Percentiles rank a stretch among this genome's conserved stretches.
Conservation (phyloP, 1,140 invertebrate genomes). For the Neodiprion lecontei region DNA sequence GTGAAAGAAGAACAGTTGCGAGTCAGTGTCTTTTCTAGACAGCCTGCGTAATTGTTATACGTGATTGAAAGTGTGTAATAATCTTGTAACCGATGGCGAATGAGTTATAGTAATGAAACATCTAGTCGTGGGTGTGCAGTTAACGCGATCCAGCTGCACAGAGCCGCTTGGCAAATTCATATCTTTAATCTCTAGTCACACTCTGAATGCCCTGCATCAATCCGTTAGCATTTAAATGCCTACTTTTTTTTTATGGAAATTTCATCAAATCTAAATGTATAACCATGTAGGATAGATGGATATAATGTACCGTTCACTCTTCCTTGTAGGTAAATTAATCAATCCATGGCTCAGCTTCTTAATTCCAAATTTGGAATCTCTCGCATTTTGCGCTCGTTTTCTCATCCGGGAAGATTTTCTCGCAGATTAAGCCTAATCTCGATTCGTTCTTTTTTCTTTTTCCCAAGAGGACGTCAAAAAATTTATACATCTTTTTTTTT, state of each 20-base stretch:
- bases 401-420: background rate
- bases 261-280: background rate
- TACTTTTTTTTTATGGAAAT: background rate
- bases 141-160: background rate
- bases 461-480: background rate
- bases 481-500: too few species aligned
- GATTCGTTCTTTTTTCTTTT: background rate
- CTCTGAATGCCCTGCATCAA: slow-evolving; percentile 1
- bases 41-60: background rate
- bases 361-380: background rate
- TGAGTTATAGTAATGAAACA: background rate
- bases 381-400: background rate
- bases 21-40: too few species aligned
- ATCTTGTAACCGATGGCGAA: too few species aligned
- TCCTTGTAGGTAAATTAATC: background rate
- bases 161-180: background rate
- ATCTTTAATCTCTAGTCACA: background rate
- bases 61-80: background rate
- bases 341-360: background rate
- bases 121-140: background rate
- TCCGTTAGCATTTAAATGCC: background rate
- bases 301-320: background rate
- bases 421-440: background rate
- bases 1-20: too few species aligned
- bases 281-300: background rate